Evolutionary conservation across 2,888 invertebrate genomes (phyloP), one percentile per base, ranked within the genome.

Genomic region (Chesias legatella): DNA sequence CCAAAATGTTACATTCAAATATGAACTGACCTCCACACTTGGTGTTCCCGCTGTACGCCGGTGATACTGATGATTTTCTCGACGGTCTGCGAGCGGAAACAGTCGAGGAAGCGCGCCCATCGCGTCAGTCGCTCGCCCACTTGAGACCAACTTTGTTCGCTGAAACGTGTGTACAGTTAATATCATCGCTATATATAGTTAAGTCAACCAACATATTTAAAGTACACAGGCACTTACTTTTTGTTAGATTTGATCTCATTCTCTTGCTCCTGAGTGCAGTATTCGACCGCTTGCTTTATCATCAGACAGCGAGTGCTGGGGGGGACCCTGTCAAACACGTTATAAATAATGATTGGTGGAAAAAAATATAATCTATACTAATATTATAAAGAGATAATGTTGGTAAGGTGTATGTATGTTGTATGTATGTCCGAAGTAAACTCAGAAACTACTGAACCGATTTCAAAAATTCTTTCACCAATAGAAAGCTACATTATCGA

Each of bases 41-140:
- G 27, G 6, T 62, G 35, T 1, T 59, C 48, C 1, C 48, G 43
- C 1, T 67, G 65, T 41, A 68, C 33, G 21, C 40, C 48, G 41
- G 58, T 60, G 50, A 53, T 53, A 7, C 65, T 67, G 6, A 79
- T 49, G 43, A 83, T 56, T 33, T 47, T 58, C 59, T 73, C 77
- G 20, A 84, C 61, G 48, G 75, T 67, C 38, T 56, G 51, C 1
- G 84, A 85, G 69, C 88, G 80, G 63, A 58, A 82, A 63, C 76
- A 79, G 58, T 88, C 88, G 10, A 88, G 63, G 75, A 88, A 88
- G 32, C 81, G 81, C 37, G 77, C 85, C 86, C 88, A 86, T 1
- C 78, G 76, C 8, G 75, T 62, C 60, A 88, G 58, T 65, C 83
- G 80, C 49, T 80, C 74, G 0, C 79, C 79, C 41, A 79, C 74